Evolutionary conservation across 2,113 vertebrate genomes (phyloP).

Genomic region (Pleuronectes platessa): DNA sequence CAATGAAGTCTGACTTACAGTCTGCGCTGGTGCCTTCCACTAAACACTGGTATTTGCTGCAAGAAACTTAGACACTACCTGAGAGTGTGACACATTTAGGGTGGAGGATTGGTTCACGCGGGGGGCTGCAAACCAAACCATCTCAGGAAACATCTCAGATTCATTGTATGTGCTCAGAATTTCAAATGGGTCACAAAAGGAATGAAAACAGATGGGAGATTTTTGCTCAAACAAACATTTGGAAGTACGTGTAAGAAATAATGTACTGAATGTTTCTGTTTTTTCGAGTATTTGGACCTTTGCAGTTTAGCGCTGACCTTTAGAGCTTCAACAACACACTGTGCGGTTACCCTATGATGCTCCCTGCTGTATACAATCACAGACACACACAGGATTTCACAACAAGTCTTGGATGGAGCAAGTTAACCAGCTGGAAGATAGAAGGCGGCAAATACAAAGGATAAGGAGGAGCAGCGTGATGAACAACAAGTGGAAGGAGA

Average conservation of each 20-base stretch:
- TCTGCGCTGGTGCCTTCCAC: constrained; percentile 5
- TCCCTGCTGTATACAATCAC: neutral
- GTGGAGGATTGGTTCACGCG: no score
- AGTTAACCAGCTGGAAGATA: neutral
- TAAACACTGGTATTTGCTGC: neutral
- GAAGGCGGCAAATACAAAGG: neutral
- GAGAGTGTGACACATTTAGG: neutral
- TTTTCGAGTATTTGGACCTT: no score
- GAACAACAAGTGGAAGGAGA: no score
- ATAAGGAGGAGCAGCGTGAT: no score
- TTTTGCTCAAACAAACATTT: no score
- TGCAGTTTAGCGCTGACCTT: neutral
- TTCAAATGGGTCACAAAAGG: neutral
- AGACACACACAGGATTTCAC: neutral
- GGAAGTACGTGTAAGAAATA: no score
- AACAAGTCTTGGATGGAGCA: neutral
- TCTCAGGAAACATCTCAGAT: no score
- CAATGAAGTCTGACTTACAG: constrained; percentile 23
- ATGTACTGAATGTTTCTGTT: no score
- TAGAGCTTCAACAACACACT: neutral
- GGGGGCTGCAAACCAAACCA: no score
- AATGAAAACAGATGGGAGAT: neutral
- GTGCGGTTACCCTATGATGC: neutral
- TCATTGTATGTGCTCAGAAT: no score
- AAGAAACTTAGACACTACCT: neutral